Evolutionary conservation across 2,113 vertebrate species (phyloP).

Genomic region (Sturnus vulgaris): DNA sequence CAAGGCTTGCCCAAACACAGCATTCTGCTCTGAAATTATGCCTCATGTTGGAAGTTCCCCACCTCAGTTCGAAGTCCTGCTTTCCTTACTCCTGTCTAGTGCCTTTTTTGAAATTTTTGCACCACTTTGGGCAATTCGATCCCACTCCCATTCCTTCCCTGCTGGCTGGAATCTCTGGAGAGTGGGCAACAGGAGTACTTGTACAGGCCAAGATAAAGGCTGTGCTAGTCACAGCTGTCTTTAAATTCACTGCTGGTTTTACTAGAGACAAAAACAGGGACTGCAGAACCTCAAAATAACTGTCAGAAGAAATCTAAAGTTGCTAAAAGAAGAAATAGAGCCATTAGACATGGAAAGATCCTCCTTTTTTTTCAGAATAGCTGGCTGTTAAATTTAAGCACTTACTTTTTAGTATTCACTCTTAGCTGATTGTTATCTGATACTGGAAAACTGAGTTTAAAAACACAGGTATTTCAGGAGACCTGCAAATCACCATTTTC

Average conservation of each 20-base stretch:
- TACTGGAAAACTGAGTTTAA: not conserved
- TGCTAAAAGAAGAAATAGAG: not conserved
- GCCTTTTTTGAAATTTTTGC: not conserved
- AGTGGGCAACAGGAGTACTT: accelerated
- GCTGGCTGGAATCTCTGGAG: not conserved
- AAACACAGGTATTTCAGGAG: not conserved
- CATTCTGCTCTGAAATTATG: not conserved
- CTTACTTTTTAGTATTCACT: not conserved
- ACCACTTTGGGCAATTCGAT: accelerated
- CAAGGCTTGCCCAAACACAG: not conserved
- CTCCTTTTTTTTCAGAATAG: not conserved
- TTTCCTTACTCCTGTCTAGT: not conserved
- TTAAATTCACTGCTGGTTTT: not conserved
- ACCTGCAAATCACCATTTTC: not conserved
- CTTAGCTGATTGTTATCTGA: not conserved
- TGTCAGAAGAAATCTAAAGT: not conserved
- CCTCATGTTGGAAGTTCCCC: not conserved
- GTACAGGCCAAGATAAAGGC: not conserved
- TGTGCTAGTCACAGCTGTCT: not conserved
- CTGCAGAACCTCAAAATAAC: not conserved
- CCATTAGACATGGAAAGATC: not conserved
- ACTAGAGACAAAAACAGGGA: not conserved
- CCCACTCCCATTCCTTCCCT: accelerated
- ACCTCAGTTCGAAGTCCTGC: not conserved
- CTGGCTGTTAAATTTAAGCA: not conserved